These are phyloP conservation scores for Phrynocephalus versicolor DNA, from an alignment of 2,113 vertebrate genomes.

Conservation along the genomic window DNA sequence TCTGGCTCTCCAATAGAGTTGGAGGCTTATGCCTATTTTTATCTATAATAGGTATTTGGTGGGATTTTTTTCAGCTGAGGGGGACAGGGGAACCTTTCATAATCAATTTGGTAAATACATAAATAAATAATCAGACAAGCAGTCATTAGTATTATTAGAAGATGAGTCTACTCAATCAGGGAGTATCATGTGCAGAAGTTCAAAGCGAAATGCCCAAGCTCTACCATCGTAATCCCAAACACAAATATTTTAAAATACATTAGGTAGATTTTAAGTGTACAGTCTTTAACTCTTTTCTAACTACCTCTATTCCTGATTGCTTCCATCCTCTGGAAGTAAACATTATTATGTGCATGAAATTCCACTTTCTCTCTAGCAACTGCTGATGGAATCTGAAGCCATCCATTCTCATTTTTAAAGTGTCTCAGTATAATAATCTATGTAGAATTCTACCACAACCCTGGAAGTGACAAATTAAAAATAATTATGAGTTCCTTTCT, in stretches of 20 bases:
- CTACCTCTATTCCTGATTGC: too few relatives aligned
- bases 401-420: not conserved
- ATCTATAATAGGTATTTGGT: not conserved
- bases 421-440: not conserved
- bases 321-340: not conserved
- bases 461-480: too few relatives aligned
- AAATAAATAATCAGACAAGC: not conserved
- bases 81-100: too few relatives aligned
- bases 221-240: not conserved
- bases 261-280: not conserved
- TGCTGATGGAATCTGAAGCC: not conserved
- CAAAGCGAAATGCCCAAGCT: not conserved
- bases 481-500: too few relatives aligned
- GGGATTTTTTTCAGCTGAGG: not conserved
- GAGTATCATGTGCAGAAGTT: not conserved
- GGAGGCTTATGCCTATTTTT: not conserved
- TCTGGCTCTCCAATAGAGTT: not conserved
- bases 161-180: not conserved
- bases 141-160: not conserved
- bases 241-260: slow-evolving; percentile 1
- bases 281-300: not conserved
- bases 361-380: not conserved
- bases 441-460: too few relatives aligned
- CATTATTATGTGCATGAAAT: too few relatives aligned
- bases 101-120: too few relatives aligned